Conservation (phyloP, 35 echinoderm and acorn worm species). For the Ophioderma brevispina region DNA sequence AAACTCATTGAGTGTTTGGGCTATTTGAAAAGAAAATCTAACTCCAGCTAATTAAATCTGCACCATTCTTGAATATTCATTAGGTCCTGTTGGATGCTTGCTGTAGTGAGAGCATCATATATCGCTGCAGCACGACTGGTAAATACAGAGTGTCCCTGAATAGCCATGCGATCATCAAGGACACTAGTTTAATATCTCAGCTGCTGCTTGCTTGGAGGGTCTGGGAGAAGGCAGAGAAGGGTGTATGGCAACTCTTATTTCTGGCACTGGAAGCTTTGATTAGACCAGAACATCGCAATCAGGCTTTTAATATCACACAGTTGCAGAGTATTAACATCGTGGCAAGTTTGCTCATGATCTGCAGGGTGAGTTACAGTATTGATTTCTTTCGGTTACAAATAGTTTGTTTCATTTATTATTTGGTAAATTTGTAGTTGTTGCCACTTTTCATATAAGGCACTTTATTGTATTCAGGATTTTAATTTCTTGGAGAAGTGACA, state of each 20-base stretch:
- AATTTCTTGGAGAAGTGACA: too few relatives aligned
- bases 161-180: constrained; percentile 72
- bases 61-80: too few relatives aligned
- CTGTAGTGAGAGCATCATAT: constrained; percentile 70
- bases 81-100: constrained; percentile 92
- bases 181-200: constrained; percentile 64
- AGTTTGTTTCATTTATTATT: too few relatives aligned
- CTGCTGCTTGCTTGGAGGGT: constrained; percentile 85
- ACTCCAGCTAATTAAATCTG: too few relatives aligned
- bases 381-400: too few relatives aligned
- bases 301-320: constrained; percentile 76
- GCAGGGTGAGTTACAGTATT: constrained; percentile 88
- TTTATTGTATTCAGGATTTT: too few relatives aligned
- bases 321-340: constrained; percentile 75
- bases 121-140: constrained; percentile 57
- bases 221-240: constrained; percentile 70
- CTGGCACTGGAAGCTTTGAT: constrained; percentile 68
- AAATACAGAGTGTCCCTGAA: constrained; percentile 76
- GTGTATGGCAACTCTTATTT: constrained; percentile 64
- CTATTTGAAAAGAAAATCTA: too few relatives aligned
- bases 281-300: constrained; percentile 58
- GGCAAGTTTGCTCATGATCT: constrained; percentile 66
- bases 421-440: too few relatives aligned
- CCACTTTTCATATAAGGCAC: too few relatives aligned
- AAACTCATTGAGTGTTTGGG: too few relatives aligned